A percentile compares a stretch with the other conserved stretches of the same genome.
These are phyloP conservation scores for Agonopterix subpropinquella DNA, from an alignment of 2,888 invertebrate species.

Conservation along the genomic window DNA sequence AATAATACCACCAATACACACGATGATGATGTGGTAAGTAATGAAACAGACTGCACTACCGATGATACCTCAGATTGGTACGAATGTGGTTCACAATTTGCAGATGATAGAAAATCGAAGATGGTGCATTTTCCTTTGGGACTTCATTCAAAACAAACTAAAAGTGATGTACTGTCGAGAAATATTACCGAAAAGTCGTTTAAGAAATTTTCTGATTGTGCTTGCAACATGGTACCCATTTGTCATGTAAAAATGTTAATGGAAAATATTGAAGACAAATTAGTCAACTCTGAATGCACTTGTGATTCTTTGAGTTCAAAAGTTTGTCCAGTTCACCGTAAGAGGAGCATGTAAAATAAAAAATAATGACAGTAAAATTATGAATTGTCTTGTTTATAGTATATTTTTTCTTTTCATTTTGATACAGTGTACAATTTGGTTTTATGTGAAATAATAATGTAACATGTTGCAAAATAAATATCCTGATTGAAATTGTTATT, in stretches of 20 bases:
- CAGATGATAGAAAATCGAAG: slow-evolving; percentile 11
- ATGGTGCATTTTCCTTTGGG: slow-evolving; percentile 19
- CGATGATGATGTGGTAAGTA: slow-evolving; percentile 18
- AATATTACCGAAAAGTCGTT: background rate
- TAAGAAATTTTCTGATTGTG: slow-evolving; percentile 29
- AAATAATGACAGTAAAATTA: background rate
- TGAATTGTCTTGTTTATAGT: too few species aligned
- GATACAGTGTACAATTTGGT: too few species aligned
- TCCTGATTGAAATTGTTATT: too few species aligned
- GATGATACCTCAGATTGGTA: slow-evolving; percentile 22
- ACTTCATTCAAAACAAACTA: too few species aligned
- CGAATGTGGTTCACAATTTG: slow-evolving; percentile 14
- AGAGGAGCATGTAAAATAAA: slow-evolving; percentile 5
- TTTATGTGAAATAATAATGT: too few species aligned
- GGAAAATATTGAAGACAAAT: slow-evolving; percentile 52
- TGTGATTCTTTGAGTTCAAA: slow-evolving; percentile 50
- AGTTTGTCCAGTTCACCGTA: slow-evolving; percentile 56
- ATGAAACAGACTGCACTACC: slow-evolving; percentile 16
- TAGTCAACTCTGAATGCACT: slow-evolving; percentile 46
- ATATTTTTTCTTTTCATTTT: too few species aligned
- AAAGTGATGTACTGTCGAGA: slow-evolving; percentile 10
- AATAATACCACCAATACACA: slow-evolving; percentile 21
- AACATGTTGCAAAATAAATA: too few species aligned
- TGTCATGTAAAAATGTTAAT: slow-evolving; percentile 67
- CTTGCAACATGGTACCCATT: slow-evolving; percentile 54